Conservation (phyloP, 2,113 vertebrate genomes). For the Axis porcinus region DNA sequence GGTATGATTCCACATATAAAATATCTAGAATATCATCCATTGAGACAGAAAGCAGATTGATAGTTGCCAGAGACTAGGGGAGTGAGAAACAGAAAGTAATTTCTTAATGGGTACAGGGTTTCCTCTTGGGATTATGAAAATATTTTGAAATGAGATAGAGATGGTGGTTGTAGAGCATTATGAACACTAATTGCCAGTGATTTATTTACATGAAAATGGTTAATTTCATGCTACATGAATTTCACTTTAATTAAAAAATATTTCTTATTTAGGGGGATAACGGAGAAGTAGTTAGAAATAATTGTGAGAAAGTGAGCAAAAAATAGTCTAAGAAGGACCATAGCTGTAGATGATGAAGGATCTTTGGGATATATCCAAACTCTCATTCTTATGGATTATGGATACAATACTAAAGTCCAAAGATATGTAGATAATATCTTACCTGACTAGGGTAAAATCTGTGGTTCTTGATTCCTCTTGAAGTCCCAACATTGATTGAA, state of each 20-base stretch:
- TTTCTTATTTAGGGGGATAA: not conserved
- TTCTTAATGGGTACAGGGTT: not conserved
- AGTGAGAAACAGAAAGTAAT: not conserved
- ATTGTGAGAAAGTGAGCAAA: not conserved
- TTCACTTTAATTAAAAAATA: not conserved
- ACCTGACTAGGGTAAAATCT: slow-evolving; percentile 80
- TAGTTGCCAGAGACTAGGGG: not conserved
- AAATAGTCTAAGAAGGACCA: not conserved
- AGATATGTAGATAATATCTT: not conserved
- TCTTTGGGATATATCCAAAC: not conserved
- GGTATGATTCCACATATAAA: not conserved
- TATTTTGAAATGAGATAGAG: not conserved
- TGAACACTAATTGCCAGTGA: not conserved
- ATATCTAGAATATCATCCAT: not conserved
- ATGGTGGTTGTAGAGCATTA: not conserved
- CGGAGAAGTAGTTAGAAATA: not conserved
- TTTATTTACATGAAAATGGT: not conserved
- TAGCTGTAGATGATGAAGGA: not conserved
- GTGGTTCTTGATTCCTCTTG: slow-evolving; percentile 71
- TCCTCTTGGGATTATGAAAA: not conserved
- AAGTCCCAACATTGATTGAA: slow-evolving; percentile 61
- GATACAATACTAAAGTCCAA: not conserved
- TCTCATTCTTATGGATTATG: not conserved
- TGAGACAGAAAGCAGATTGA: not conserved
- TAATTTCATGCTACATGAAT: not conserved